Percentiles rank a stretch among this genome's conserved stretches.
Evolutionary conservation across 2,888 invertebrate species (phyloP).

Genomic region (Athetis lepigone): DNA sequence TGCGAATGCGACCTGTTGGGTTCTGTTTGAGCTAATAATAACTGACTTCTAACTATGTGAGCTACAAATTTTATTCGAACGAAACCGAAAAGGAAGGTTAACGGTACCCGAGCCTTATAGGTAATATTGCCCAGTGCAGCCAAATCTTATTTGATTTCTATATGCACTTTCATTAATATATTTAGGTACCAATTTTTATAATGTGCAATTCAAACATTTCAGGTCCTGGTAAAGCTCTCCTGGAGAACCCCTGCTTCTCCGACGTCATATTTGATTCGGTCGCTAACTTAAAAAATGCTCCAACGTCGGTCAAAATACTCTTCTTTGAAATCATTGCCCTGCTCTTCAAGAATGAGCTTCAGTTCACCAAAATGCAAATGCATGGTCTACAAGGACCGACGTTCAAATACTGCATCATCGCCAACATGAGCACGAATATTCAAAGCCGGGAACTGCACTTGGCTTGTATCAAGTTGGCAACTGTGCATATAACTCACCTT

Average conservation of each 20-base stretch:
- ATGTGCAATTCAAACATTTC: slow-evolving; percentile 46
- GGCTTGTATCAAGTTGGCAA: slow-evolving; percentile 60
- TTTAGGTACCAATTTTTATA: too few relatives aligned
- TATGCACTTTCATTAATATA: too few relatives aligned
- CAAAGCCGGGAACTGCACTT: slow-evolving; percentile 56
- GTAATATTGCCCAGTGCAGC: too few relatives aligned
- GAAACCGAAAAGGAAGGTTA: too few relatives aligned
- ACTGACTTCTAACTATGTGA: too few relatives aligned
- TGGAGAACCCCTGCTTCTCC: slow-evolving; percentile 69
- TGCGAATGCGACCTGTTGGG: too few relatives aligned
- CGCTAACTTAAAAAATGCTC: slow-evolving; percentile 58
- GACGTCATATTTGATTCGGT: slow-evolving; percentile 67
- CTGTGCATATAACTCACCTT: slow-evolving; percentile 61
- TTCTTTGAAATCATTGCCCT: slow-evolving; percentile 64
- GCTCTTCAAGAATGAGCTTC: slow-evolving; percentile 69
- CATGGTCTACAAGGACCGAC: slow-evolving; percentile 55
- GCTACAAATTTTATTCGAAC: too few relatives aligned
- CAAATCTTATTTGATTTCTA: too few relatives aligned
- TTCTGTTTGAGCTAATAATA: too few relatives aligned
- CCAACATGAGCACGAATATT: slow-evolving; percentile 39
- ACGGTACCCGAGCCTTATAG: too few relatives aligned
- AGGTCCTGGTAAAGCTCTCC: slow-evolving; percentile 66
- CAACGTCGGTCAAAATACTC: slow-evolving; percentile 65
- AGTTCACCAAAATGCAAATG: slow-evolving; percentile 68
- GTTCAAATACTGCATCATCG: slow-evolving; percentile 48